Evolutionary conservation across 1,140 invertebrate species (phyloP), one percentile per base, ranked within the genome.

Genomic region (Sitobion miscanthi): DNA sequence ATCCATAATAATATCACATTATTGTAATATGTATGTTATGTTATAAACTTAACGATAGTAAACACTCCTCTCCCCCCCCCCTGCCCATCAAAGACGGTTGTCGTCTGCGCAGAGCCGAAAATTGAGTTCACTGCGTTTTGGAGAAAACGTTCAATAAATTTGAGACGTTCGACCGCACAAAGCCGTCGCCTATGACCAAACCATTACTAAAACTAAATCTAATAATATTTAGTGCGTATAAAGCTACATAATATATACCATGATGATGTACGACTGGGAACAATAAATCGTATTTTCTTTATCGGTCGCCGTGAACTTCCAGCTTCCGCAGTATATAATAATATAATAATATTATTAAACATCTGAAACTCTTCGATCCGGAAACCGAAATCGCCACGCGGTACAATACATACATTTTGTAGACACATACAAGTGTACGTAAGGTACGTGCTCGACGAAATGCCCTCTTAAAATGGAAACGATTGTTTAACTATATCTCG

Each of bases 401-500:
- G 3, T 49, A 87, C 17, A 20, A n/a, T 20, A 49, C 8, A 38
- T 83, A 23, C 35, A 21, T 21, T 38, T 8, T 38, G 35, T 83
- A 38, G n/a, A 38, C 35, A 9, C 7, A 54, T 21, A 54, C 11
- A 25, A 8, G 23, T 62, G 11, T 25, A 23, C 23, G 38, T 54
- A 9, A 69, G 25, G 62, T 85, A 42, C 30, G 30, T 87, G 45
- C n/a, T 87, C 49, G 49, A 87, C 86, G 30, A 20, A 52, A 87
- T 87, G n/a, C 47, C 30, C 17, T 49, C 45, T 87, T n/a, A 87
- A n/a, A 49, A 87, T n/a, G 47, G 30, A 87, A 87, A 87, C 86
- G 45, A 87, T 87, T 87, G 86, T 87, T 49, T 87, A 87, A 87
- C 86, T n/a, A 77, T 77, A 54, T 52, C n/a, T 87, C 86, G 86